These are phyloP conservation scores for Drosophila greeni DNA, from an alignment of 2,888 invertebrate species.

Conservation along the genomic window DNA sequence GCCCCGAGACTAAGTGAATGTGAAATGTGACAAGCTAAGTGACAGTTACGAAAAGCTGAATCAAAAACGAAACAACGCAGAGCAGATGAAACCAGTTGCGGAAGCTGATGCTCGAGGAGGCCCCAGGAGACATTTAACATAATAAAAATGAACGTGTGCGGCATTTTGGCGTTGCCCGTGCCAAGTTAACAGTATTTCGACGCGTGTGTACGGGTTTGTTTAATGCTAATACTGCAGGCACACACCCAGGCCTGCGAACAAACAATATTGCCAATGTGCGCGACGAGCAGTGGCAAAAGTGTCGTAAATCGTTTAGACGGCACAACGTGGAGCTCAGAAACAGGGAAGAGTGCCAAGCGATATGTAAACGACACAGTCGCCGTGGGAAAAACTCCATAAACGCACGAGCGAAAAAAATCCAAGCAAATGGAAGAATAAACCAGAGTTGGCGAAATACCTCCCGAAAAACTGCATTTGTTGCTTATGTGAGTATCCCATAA, in stretches of 20 bases:
- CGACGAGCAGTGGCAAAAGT: slow-evolving; percentile 70
- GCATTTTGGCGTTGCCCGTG: slow-evolving; percentile 62
- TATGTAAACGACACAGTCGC: slow-evolving; percentile 65
- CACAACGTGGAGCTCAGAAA: slow-evolving; percentile 57
- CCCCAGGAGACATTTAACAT: slow-evolving; percentile 75
- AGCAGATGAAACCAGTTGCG: slow-evolving; percentile 45
- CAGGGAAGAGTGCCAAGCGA: slow-evolving; percentile 48
- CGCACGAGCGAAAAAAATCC: slow-evolving; percentile 1
- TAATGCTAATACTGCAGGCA: slow-evolving; percentile 65
- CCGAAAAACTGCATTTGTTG: slow-evolving; percentile 39
- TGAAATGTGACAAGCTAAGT: slow-evolving; percentile 69
- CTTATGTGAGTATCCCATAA: slow-evolving; percentile 36
- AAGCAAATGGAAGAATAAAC: slow-evolving; percentile 4
- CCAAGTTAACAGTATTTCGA: slow-evolving; percentile 45
- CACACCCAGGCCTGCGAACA: slow-evolving; percentile 27
- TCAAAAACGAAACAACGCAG: slow-evolving; percentile 27
- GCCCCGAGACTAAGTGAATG: slow-evolving; percentile 48
- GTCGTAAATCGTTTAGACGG: slow-evolving; percentile 74
- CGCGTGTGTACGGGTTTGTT: slow-evolving; percentile 48
- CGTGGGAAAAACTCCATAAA: slow-evolving; percentile 63
- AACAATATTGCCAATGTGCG: slow-evolving; percentile 70
- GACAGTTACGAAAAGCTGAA: slow-evolving; percentile 64
- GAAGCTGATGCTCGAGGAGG: slow-evolving; percentile 48
- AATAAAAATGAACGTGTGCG: slow-evolving; percentile 72
- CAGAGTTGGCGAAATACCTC: slow-evolving; percentile 3